A percentile compares a stretch with the other conserved stretches of the same genome.
Evolutionary conservation across 2,113 vertebrate genomes (phyloP).

Genomic region (Gymnorhina tibicen): DNA sequence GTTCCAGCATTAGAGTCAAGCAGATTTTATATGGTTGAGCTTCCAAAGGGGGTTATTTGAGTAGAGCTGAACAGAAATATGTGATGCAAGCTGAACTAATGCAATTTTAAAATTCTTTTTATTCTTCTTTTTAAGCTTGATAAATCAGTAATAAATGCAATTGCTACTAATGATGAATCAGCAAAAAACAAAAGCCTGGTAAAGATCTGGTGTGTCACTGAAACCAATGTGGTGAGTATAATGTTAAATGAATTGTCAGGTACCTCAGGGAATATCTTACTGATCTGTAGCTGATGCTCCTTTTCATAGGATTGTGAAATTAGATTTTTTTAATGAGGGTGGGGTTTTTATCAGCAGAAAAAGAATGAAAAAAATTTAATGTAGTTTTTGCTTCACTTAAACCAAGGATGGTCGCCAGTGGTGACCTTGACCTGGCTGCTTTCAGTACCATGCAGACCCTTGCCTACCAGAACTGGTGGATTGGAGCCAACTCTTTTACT

Average conservation of each 20-base stretch:
- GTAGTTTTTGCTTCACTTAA: not conserved
- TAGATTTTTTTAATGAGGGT: not conserved
- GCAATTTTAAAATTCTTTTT: fast-evolving
- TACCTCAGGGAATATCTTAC: not conserved
- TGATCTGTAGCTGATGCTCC: not conserved
- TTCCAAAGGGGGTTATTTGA: not conserved
- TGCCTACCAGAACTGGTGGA: not conserved
- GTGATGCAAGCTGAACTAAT: not conserved
- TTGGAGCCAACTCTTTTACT: not conserved
- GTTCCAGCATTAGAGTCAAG: not conserved
- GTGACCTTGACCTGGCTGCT: not conserved
- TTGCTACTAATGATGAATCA: constrained; percentile 78
- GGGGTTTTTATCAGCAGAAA: not conserved
- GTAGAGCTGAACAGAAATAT: not conserved
- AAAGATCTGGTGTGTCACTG: constrained; percentile 85
- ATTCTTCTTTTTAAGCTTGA: constrained; percentile 78
- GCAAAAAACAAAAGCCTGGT: constrained; percentile 90
- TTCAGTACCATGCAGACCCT: not conserved
- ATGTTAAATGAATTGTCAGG: not conserved
- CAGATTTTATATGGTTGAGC: not conserved
- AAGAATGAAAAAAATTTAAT: not conserved
- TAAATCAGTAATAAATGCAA: constrained; percentile 84
- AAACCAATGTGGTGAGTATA: constrained; percentile 75
- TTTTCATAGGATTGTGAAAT: not conserved
- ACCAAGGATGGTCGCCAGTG: not conserved